These are phyloP conservation scores for Nephrotoma appendiculata DNA, from an alignment of 2,888 invertebrate genomes.

Conservation along the genomic window DNA sequence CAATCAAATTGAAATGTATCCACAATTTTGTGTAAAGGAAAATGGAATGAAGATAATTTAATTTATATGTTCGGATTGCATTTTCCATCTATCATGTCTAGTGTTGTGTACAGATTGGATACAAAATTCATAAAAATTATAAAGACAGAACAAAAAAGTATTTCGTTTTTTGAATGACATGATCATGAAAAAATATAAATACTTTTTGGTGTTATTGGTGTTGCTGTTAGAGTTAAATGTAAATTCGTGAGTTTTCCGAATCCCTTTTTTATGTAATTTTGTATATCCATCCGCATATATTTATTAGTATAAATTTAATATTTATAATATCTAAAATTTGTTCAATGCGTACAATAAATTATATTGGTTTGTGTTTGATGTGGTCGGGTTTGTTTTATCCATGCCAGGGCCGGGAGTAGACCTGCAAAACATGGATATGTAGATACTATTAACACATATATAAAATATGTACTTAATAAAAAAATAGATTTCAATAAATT, in stretches of 20 bases:
- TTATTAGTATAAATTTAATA: not conserved
- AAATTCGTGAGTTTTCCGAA: not conserved
- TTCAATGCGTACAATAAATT: not conserved
- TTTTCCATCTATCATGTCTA: not conserved
- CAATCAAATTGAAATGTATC: not conserved
- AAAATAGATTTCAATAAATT: not conserved
- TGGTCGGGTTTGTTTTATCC: not conserved
- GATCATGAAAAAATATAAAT: not conserved
- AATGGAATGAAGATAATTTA: not conserved
- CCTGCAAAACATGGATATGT: not conserved
- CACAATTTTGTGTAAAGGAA: not conserved
- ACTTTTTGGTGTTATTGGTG: not conserved
- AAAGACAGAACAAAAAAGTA: not conserved
- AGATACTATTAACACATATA: not conserved
- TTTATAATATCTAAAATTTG: not conserved
- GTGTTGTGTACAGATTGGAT: not conserved
- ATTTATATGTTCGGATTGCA: not conserved
- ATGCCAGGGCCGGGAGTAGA: not conserved
- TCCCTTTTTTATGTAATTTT: not conserved
- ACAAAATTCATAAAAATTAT: not conserved
- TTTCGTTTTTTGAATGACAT: not conserved
- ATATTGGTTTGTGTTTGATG: not conserved
- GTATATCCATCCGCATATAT: not conserved
- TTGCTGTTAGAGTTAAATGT: not conserved
- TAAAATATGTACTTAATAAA: not conserved